Conservation (phyloP, 23 tunicate genomes). For the Oikopleura dioica region DNA sequence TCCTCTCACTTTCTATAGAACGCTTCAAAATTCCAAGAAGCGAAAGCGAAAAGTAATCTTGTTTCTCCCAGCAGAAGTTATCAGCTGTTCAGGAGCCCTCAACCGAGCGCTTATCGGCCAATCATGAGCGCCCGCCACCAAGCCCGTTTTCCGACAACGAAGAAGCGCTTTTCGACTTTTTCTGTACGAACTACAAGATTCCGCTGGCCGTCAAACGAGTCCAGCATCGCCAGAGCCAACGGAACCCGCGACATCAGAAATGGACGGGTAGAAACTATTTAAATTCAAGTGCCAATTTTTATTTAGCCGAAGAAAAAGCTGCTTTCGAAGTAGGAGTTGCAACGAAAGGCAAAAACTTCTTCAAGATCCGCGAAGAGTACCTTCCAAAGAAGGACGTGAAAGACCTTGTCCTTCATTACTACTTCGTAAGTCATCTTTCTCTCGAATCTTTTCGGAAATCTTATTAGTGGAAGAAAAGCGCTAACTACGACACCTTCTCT, state of each 20-base stretch:
- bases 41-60: too few species aligned
- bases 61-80: too few species aligned
- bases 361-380: background rate
- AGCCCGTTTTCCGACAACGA: too few species aligned
- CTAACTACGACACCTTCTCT: background rate
- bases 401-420: background rate
- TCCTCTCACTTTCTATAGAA: background rate
- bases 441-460: background rate
- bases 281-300: too few species aligned
- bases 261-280: background rate
- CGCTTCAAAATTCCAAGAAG: background rate
- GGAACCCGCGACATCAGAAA: background rate
- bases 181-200: background rate
- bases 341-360: slow-evolving; percentile 1
- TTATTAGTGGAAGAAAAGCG: background rate
- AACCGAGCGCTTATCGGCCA: too few species aligned
- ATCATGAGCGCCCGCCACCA: too few species aligned
- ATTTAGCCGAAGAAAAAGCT: background rate
- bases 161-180: too few species aligned
- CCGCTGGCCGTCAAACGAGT: too few species aligned
- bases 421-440: background rate
- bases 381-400: background rate
- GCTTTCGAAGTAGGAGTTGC: background rate
- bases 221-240: background rate
- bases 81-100: too few species aligned